A percentile compares a stretch with the other conserved stretches of the same genome.
Evolutionary conservation across 2,797 vertebrate species (phyloP).

Genomic region (Borostomias antarcticus): DNA sequence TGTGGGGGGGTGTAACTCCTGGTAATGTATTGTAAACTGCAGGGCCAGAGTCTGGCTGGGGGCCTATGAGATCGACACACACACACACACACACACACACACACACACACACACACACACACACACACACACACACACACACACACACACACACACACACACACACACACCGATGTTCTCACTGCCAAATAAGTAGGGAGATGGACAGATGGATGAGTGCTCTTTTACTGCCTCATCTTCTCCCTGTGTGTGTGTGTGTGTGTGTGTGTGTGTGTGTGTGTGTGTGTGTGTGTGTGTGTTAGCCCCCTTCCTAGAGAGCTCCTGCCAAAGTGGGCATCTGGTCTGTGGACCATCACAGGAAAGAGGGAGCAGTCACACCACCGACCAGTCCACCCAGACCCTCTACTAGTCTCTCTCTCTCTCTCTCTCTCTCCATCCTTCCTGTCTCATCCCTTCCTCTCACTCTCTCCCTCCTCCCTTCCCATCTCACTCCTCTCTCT

Average conservation of each 20-base stretch:
- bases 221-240: slow-evolving; percentile 55
- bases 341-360: slow-evolving; percentile 59
- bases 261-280: slow-evolving; percentile 17
- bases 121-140: slow-evolving; percentile 9
- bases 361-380: slow-evolving; percentile 41
- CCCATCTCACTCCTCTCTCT: background rate
- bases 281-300: background rate
- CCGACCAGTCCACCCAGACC: slow-evolving; percentile 2
- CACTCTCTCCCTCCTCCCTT: background rate
- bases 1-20: background rate
- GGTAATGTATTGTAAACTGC: background rate
- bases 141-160: slow-evolving; percentile 22
- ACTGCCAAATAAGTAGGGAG: slow-evolving; percentile 38
- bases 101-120: slow-evolving; percentile 36
- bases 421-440: slow-evolving; percentile 1
- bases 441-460: background rate
- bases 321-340: slow-evolving; percentile 73
- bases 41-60: background rate
- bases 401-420: background rate
- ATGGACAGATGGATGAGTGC: slow-evolving; percentile 64
- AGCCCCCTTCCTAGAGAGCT: slow-evolving; percentile 32
- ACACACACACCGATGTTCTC: slow-evolving; percentile 45
- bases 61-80: background rate
- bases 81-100: slow-evolving; percentile 29
- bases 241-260: slow-evolving; percentile 11